Conservation (phyloP, 2,888 invertebrate species). For the Saturnia japonica region DNA sequence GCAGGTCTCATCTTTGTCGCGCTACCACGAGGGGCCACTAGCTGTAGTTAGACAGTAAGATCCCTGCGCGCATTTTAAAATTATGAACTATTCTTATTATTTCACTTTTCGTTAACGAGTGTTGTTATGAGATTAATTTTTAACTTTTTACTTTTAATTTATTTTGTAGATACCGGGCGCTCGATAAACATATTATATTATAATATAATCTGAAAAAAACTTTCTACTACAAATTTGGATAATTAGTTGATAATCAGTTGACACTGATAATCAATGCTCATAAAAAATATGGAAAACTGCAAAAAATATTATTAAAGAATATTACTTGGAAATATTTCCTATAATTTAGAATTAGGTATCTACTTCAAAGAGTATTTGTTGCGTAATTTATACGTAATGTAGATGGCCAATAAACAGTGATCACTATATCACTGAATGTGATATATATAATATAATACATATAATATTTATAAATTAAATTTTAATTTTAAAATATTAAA, state of each 20-base stretch:
- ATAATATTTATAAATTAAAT: too few species aligned
- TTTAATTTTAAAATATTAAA: too few species aligned
- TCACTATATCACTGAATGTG: too few species aligned
- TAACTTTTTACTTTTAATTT: not conserved
- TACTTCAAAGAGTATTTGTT: too few species aligned
- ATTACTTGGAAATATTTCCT: too few species aligned
- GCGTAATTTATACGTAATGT: too few species aligned
- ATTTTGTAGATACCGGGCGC: not conserved
- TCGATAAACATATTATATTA: not conserved
- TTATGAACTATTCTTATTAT: slow-evolving; percentile 36
- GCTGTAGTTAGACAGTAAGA: slow-evolving; percentile 40
- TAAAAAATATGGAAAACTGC: too few species aligned
- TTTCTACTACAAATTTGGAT: not conserved
- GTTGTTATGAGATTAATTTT: slow-evolving; percentile 28
- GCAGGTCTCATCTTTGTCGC: slow-evolving; percentile 63
- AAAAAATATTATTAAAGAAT: too few species aligned
- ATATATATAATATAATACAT: too few species aligned
- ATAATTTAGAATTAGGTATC: not conserved
- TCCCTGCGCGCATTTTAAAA: slow-evolving; percentile 38
- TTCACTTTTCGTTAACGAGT: slow-evolving; percentile 32
- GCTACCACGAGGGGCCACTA: slow-evolving; percentile 40
- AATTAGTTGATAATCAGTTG: not conserved
- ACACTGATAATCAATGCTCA: too few species aligned
- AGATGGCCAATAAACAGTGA: too few species aligned
- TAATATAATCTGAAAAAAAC: not conserved